A percentile compares a stretch with the other conserved stretches of the same genome.
Conservation (phyloP, 2,797 vertebrate species). For the Manis javanica region DNA sequence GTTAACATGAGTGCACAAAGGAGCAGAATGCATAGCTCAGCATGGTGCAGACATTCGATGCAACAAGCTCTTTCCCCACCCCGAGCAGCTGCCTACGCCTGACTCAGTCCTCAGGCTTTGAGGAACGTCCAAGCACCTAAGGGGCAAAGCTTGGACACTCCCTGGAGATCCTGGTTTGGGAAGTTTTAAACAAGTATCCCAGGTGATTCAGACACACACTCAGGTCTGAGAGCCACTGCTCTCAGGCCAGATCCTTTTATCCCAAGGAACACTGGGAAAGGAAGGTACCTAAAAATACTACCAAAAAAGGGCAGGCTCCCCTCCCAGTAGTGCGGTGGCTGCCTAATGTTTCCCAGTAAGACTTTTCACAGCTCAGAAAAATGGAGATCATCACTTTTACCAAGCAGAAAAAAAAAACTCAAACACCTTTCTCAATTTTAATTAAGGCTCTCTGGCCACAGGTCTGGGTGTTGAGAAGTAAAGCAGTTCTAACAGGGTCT, state of each 20-base stretch:
- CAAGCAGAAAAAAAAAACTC: neutral
- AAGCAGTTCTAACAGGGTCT: neutral
- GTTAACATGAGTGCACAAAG: neutral
- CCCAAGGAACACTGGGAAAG: neutral
- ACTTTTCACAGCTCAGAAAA: neutral
- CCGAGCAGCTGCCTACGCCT: neutral
- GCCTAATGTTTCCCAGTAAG: neutral
- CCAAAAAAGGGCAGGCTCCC: neutral
- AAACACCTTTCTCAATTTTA: neutral
- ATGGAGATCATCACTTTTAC: neutral
- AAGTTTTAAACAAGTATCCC: too few species aligned
- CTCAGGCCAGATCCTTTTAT: neutral
- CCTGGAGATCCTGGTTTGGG: neutral
- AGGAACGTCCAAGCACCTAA: too few species aligned
- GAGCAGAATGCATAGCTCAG: fast-evolving
- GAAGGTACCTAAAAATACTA: neutral
- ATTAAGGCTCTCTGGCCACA: neutral
- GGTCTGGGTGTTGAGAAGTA: neutral
- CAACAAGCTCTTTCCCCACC: neutral
- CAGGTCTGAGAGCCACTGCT: neutral
- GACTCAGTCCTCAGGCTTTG: neutral
- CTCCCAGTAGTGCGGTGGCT: neutral
- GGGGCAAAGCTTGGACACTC: neutral
- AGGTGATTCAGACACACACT: neutral
- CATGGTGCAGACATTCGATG: fast-evolving